A percentile compares a stretch with the other conserved stretches of the same genome.
These are phyloP conservation scores for Drosophila virilis DNA, from an alignment of 1,140 invertebrate species.

Conservation along the genomic window DNA sequence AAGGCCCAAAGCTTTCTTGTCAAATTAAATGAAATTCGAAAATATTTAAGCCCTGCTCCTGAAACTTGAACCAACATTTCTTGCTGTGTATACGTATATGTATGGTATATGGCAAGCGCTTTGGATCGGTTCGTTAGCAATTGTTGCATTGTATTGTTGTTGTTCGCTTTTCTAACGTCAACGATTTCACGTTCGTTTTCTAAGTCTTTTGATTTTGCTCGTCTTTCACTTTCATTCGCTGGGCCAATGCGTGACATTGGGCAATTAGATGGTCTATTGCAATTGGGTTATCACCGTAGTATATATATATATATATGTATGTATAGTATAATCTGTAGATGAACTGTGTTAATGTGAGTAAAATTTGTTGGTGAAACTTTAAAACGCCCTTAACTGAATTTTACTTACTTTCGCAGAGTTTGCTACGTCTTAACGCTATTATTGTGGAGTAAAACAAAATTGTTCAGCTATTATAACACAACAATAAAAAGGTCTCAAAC, in stretches of 20 bases:
- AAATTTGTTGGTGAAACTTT: slow-evolving; percentile 29
- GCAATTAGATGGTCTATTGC: slow-evolving; percentile 38
- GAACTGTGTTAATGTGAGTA: slow-evolving; percentile 20
- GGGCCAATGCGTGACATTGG: slow-evolving; percentile 54
- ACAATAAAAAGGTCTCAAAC: background rate
- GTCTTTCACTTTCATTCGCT: slow-evolving; percentile 58
- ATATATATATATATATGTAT: slow-evolving; percentile 28
- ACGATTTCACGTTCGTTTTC: slow-evolving; percentile 68
- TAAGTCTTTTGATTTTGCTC: slow-evolving; percentile 66
- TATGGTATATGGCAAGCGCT: slow-evolving; percentile 11
- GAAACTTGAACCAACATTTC: background rate
- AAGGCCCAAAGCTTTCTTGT: too few species aligned
- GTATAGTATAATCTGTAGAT: slow-evolving; percentile 2
- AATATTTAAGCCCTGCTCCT: too few species aligned
- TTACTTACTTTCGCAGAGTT: background rate
- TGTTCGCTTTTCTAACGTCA: slow-evolving; percentile 15
- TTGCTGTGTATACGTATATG: slow-evolving; percentile 2
- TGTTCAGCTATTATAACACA: background rate
- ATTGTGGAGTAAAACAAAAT: background rate
- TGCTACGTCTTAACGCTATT: background rate
- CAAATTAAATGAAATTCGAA: too few species aligned
- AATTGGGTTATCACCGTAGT: slow-evolving; percentile 19
- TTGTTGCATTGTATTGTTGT: slow-evolving; percentile 43
- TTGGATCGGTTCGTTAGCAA: slow-evolving; percentile 41
- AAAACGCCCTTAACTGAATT: background rate